Evolutionary conservation across 1,140 invertebrate genomes (phyloP).

Genomic region (Drosophila ironensis): DNA sequence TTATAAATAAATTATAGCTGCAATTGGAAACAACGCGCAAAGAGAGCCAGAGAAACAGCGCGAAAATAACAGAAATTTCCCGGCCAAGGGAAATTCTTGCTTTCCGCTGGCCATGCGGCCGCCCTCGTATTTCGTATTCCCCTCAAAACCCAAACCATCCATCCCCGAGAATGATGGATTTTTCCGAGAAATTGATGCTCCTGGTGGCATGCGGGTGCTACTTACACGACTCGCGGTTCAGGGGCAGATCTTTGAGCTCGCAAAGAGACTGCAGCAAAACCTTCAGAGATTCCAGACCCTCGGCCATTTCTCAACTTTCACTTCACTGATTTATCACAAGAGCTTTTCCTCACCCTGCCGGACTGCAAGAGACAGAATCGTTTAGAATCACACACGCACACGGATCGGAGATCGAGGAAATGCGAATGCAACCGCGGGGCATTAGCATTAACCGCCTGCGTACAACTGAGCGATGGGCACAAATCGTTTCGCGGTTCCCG

Average conservation of each 20-base stretch:
- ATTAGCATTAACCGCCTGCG: constrained; percentile 68
- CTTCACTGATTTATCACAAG: constrained; percentile 45
- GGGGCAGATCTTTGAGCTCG: constrained; percentile 69
- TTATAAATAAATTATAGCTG: constrained; percentile 75
- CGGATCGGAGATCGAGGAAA: constrained; percentile 49
- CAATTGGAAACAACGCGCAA: constrained; percentile 52
- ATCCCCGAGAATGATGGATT: constrained; percentile 17
- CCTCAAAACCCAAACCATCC: background rate
- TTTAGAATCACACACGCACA: too few species aligned
- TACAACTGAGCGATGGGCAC: constrained; percentile 51
- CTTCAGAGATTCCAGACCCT: constrained; percentile 69
- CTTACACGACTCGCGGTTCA: constrained; percentile 79
- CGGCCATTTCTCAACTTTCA: constrained; percentile 55
- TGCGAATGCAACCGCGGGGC: constrained; percentile 60
- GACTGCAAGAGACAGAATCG: constrained; percentile 39
- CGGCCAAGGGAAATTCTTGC: constrained; percentile 31
- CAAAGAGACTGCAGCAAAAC: constrained; percentile 52
- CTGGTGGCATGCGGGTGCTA: too few species aligned
- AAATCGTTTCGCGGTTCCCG: constrained; percentile 20
- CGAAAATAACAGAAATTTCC: constrained; percentile 20
- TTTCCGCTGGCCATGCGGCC: constrained; percentile 31
- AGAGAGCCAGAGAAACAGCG: background rate
- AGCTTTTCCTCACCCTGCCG: constrained; percentile 28
- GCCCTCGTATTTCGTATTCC: constrained; percentile 35
- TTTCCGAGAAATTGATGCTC: background rate